Evolutionary conservation across 2,113 vertebrate genomes (phyloP), one percentile per base, ranked within the genome.

Genomic region (Eonycteris spelaea): DNA sequence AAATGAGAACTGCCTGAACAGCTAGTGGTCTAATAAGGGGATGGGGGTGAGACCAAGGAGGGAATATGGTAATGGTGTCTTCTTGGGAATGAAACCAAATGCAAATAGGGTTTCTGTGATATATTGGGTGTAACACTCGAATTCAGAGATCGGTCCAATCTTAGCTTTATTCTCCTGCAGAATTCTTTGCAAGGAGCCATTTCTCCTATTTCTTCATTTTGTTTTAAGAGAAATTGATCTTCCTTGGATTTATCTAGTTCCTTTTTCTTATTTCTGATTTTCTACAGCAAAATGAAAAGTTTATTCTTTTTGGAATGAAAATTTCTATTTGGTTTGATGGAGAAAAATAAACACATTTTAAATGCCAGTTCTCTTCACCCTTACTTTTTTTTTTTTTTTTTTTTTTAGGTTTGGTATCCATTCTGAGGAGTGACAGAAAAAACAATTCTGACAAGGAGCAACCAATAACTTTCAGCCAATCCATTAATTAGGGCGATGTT

Each of bases 401-500:
- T 87, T 96, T 73, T 91, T 48, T 51, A 51, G 14, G 15, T 51
- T 74, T 19, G 2, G 15, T 45, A 94, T 65, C 55, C 78, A 53
- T 5, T 70, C 77, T 61, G 35, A 85, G 84, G 48, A 93, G 30
- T 94, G 93, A 86, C 91, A 95, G 78, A 59, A 55, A 59, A 96
- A 95, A 68, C 82, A 70, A 83, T 79, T 94, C 93, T 91, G 91
- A 96, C 95, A 96, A 79, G 71, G 61, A 95, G 68, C 67, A 77
- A 91, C 80, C 86, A 61, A 71, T 57, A 83, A 91, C 95, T 91
- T 89, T 48, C 78, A 94, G 91, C 80, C 92, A 82, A 91, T 40
- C 13, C 85, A 85, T 85, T 89, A 89, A 95, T 95, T 83, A 94
- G 89, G 96, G 96, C 80, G 82, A 48, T 97, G 95, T 93, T 96